A percentile compares a stretch with the other conserved stretches of the same genome.
Evolutionary conservation across 2,113 vertebrate genomes (phyloP).

Genomic region (Sceloporus undulatus): DNA sequence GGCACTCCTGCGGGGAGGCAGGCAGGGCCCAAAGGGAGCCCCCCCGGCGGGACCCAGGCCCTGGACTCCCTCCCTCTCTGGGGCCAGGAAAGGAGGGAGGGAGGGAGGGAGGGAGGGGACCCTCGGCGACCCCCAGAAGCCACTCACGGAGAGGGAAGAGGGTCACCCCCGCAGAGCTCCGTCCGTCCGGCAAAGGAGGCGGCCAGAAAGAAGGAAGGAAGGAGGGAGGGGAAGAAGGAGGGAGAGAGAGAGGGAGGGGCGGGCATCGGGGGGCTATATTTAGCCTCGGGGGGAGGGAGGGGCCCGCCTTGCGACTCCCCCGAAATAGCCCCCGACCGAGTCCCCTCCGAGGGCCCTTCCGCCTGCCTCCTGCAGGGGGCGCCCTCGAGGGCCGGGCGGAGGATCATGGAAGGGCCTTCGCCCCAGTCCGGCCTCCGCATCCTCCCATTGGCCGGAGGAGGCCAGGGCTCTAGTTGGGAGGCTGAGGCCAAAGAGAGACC

Average conservation of each 20-base stretch:
- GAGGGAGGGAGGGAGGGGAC: background rate
- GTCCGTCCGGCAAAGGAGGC: background rate
- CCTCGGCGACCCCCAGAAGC: background rate
- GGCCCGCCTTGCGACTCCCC: too few relatives aligned
- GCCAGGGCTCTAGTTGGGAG: too few relatives aligned
- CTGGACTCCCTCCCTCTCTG: too few relatives aligned
- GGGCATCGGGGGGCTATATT: constrained; percentile 7
- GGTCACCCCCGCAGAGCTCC: constrained; percentile 26
- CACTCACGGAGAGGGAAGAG: constrained; percentile 58
- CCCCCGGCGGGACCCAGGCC: too few relatives aligned
- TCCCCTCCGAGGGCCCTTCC: too few relatives aligned
- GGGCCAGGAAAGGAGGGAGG: background rate
- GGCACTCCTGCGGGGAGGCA: background rate
- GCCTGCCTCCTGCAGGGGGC: background rate
- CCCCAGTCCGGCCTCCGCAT: background rate
- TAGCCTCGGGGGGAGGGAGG: constrained; percentile 15
- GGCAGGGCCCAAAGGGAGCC: background rate
- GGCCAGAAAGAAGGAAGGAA: background rate
- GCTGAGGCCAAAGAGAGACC: too few relatives aligned
- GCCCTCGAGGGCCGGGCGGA: background rate
- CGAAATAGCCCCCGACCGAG: too few relatives aligned
- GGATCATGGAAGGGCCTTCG: background rate
- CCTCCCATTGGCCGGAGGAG: background rate
- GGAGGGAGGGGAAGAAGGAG: background rate
- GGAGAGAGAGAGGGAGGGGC: background rate